Percentiles rank a stretch among this genome's conserved stretches.
Evolutionary conservation across 2,113 vertebrate genomes (phyloP).

Genomic region (Diadophis punctatus): DNA sequence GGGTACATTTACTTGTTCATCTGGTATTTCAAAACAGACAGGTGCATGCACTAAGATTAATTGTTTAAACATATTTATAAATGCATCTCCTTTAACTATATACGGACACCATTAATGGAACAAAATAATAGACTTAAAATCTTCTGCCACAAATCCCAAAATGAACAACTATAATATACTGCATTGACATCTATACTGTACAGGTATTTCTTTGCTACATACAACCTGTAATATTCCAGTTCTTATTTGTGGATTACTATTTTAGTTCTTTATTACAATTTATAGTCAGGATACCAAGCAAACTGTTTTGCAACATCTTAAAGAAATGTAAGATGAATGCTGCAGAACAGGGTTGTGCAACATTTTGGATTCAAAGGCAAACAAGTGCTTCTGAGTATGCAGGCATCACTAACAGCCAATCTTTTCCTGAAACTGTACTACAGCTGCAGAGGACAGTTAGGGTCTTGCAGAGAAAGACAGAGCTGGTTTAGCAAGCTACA

Average conservation of each 20-base stretch:
- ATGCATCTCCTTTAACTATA: neutral
- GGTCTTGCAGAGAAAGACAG: neutral
- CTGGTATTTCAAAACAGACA: slow-evolving; percentile 13
- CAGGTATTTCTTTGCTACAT: neutral
- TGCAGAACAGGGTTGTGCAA: neutral
- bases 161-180: neutral
- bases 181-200: neutral
- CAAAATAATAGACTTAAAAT: neutral
- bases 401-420: neutral
- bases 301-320: slow-evolving; percentile 5
- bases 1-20: neutral
- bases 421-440: neutral
- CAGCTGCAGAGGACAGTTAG: neutral
- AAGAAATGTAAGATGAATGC: neutral
- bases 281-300: neutral
- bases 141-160: neutral
- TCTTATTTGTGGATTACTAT: neutral
- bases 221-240: neutral
- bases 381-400: neutral
- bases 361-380: neutral
- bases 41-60: neutral
- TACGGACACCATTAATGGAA: neutral
- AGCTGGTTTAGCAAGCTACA: neutral
- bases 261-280: neutral
- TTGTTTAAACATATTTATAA: neutral